Conservation (phyloP, 2,113 vertebrate genomes). For the Eudyptes chrysolophus region DNA sequence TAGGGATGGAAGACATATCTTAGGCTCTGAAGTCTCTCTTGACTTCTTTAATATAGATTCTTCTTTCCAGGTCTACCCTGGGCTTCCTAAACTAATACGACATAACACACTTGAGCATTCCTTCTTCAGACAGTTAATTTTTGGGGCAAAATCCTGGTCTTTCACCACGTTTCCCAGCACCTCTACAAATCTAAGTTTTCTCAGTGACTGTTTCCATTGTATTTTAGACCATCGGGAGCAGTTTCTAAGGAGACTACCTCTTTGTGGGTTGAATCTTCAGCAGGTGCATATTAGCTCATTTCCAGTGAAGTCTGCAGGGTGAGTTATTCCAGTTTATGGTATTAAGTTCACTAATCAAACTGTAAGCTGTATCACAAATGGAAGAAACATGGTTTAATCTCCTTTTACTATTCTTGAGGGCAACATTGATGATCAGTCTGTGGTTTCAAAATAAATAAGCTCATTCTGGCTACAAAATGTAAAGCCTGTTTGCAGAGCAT, state of each 20-base stretch:
- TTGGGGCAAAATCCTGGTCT: not conserved
- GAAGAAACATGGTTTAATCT: not conserved
- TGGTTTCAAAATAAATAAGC: constrained; percentile 9
- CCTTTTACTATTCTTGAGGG: not conserved
- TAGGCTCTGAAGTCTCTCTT: not conserved
- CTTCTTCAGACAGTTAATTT: not conserved
- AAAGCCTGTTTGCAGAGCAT: not conserved
- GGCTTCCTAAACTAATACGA: not conserved
- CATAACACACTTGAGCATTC: not conserved
- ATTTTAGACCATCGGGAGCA: constrained; percentile 3
- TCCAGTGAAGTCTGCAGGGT: constrained; percentile 12
- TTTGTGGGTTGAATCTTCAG: constrained; percentile 25
- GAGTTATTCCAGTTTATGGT: not conserved
- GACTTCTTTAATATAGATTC: not conserved
- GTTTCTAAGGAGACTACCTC: constrained; percentile 52
- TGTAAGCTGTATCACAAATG: not conserved
- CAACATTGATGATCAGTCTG: not conserved
- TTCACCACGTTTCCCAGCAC: not conserved
- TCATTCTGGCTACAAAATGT: not conserved
- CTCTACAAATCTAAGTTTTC: not conserved
- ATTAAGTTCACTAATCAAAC: constrained; percentile 24
- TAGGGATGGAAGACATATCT: not conserved
- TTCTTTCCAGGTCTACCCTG: not conserved
- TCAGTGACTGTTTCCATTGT: not conserved
- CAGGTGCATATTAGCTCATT: constrained; percentile 39